Base-by-base conservation (phyloP, 2,113 vertebrate genomes). In the Prolemur simus region DNA sequence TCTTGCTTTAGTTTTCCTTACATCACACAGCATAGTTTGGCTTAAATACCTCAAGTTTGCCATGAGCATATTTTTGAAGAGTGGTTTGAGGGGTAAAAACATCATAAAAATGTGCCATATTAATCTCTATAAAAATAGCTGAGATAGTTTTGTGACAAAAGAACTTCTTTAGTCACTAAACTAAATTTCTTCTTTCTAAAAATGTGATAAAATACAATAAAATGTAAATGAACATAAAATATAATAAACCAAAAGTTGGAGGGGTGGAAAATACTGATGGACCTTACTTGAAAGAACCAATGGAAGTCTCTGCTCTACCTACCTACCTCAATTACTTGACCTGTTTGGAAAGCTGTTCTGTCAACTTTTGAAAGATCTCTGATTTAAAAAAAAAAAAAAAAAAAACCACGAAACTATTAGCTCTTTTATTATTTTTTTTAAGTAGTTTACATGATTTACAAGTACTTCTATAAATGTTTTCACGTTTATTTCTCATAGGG, bases 301-400 rank as follows among this genome's bases (percentile, higher is more conserved):
- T 74, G 39, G 39, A 95, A 93, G 86, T 76, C 34, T 90, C 77
- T 96, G 78, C 83, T 94, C 83, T 45, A 45, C 71, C 71, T 29
- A 45, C 71, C 69, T 89, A 89, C 80, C 69, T 93, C 92, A 91
- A 84, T 92, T 92, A 93, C 71, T 71, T 91, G 83, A 91, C 80
- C 82, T 85, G 73, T 90, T 96, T 90, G 68, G 89, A 64, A 89
- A 82, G 69, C 78, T 86, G 69, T 85, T 92, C 87, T 82, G 15
- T 80, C 80, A 83, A 89, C 21, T 94, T 97, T 91, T 87, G 77
- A 88, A 93, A 88, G 91, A 94, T 88, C 85, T 97, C 87, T 92
- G 63, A 47, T 45, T 56, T 37, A 10, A 45, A 71, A 88, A 94
- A 95, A 76, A 85, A 88, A 94, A 95, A 76, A 85, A 96, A 91